Percentiles rank a stretch among this genome's conserved stretches.
Evolutionary conservation across 2,888 invertebrate species (phyloP).

Genomic region (Sinhomidia bicolor): DNA sequence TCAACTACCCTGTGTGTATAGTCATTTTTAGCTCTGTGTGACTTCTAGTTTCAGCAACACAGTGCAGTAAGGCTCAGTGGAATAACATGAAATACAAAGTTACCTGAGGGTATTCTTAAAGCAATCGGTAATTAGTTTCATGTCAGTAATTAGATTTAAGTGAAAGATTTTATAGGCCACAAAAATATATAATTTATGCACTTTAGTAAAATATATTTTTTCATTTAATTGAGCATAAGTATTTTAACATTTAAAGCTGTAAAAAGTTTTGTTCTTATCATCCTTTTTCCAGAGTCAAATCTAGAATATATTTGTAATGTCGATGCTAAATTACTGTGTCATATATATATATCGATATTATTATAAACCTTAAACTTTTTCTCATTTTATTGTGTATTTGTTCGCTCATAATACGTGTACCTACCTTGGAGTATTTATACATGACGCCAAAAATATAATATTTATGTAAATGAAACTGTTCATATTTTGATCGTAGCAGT

Average conservation of each 20-base stretch:
- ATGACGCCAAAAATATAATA: constrained; percentile 38
- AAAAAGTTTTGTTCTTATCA: neutral
- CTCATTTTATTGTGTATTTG: neutral
- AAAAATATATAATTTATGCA: neutral
- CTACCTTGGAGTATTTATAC: constrained; percentile 10
- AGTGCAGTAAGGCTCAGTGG: too few relatives aligned
- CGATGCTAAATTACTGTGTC: neutral
- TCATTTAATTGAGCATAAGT: too few relatives aligned
- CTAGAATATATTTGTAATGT: too few relatives aligned
- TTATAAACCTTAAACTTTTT: neutral
- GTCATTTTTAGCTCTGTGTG: neutral
- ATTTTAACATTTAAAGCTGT: too few relatives aligned
- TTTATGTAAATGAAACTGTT: constrained; percentile 27
- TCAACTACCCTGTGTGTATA: neutral
- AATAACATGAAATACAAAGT: neutral
- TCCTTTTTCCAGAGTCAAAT: neutral
- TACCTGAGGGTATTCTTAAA: constrained; percentile 4
- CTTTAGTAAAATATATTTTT: too few relatives aligned
- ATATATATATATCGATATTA: neutral
- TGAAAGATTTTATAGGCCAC: neutral
- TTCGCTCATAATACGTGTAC: constrained; percentile 42
- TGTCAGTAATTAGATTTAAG: neutral
- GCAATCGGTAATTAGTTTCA: neutral
- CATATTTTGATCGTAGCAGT: constrained; percentile 59
- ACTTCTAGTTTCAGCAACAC: constrained; percentile 13